A percentile compares a stretch with the other conserved stretches of the same genome.
Conservation (phyloP, 2,113 vertebrate genomes). For the Pterocles burchelli region DNA sequence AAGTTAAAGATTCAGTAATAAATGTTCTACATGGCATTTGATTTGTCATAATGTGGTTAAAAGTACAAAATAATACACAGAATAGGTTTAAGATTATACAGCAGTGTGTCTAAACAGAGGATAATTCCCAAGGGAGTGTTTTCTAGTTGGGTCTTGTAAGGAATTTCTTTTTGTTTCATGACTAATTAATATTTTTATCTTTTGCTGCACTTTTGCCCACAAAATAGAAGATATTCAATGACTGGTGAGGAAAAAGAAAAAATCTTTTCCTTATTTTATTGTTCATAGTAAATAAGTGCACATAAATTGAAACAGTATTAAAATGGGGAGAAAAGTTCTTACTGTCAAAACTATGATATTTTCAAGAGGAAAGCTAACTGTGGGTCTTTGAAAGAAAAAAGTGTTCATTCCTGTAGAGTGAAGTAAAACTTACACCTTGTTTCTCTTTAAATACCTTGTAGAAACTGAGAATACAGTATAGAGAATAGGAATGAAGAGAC, state of each 20-base stretch:
- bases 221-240: neutral
- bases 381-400: neutral
- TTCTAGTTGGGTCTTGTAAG: neutral
- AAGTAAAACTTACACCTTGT: neutral
- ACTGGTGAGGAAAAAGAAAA: neutral
- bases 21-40: neutral
- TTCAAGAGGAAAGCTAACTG: neutral
- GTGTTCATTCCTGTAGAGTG: neutral
- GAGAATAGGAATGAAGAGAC: neutral
- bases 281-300: neutral
- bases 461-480: neutral
- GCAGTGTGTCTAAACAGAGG: neutral
- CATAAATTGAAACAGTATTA: neutral
- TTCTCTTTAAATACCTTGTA: neutral
- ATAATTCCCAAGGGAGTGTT: neutral
- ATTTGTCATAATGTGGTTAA: neutral
- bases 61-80: neutral
- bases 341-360: neutral
- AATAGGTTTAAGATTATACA: neutral
- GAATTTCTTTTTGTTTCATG: neutral
- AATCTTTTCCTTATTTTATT: neutral
- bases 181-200: neutral
- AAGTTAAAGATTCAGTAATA: neutral
- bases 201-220: neutral
- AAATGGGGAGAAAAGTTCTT: neutral